Evolutionary conservation across 2,888 invertebrate genomes (phyloP).

Genomic region (Megalurothrips usitatus): DNA sequence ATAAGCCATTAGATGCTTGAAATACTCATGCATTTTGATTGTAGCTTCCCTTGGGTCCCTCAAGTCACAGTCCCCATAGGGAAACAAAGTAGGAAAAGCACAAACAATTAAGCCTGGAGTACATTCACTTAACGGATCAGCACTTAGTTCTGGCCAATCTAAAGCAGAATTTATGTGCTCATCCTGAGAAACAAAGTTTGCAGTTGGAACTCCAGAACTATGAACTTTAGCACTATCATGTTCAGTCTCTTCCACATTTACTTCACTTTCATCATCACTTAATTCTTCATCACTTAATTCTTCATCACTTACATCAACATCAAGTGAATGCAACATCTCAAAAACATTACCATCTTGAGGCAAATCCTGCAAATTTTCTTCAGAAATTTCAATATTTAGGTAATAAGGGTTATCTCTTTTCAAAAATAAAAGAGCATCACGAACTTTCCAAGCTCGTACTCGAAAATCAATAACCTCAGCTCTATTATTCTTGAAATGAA

Average conservation of each 20-base stretch:
- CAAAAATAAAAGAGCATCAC: too few relatives aligned
- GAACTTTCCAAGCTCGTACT: too few relatives aligned
- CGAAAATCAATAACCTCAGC: too few relatives aligned
- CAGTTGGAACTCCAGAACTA: too few relatives aligned
- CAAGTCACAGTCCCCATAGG: slow-evolving; percentile 32
- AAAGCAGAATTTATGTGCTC: neutral
- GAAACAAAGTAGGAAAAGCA: slow-evolving; percentile 34
- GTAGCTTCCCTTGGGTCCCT: neutral
- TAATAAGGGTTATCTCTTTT: too few relatives aligned
- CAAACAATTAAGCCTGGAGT: slow-evolving; percentile 30
- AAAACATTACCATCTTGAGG: slow-evolving; percentile 29
- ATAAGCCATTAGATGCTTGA: slow-evolving; percentile 28
- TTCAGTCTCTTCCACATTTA: too few relatives aligned
- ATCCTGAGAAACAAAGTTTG: neutral
- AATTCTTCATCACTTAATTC: neutral
- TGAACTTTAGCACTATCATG: too few relatives aligned
- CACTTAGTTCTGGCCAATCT: slow-evolving; percentile 1
- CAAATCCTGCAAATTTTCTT: neutral
- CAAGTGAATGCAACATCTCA: neutral
- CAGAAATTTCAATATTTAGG: neutral
- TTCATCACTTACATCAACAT: neutral
- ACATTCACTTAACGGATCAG: slow-evolving; percentile 30
- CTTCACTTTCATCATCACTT: neutral
- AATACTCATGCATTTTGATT: slow-evolving; percentile 12
- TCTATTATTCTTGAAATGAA: too few relatives aligned